Base-by-base conservation (phyloP, 2,888 invertebrate species). In the Cataglyphis albicans region DNA sequence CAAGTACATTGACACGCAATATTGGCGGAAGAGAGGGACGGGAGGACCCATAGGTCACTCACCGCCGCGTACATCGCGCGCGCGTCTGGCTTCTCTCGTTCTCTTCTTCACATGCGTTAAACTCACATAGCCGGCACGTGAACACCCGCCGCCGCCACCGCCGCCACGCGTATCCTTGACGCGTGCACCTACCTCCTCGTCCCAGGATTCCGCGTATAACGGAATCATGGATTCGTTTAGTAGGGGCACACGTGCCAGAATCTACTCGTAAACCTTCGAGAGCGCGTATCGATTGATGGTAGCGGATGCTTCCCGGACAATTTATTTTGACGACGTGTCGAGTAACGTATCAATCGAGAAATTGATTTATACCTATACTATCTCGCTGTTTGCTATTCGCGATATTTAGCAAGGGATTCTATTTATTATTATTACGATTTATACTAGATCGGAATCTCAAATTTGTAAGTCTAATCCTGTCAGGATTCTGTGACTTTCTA, bases 1-100 rank as follows among this genome's bases (percentile, higher is more conserved):
- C 73, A 87, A 87, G 90, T 91, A 86, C 91, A 87, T 91, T 91
- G 91, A 92, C 91, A 89, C 91, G 87, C 82, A 84, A 88, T 87
- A 87, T 81, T 81, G 85, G 84, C 82, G 84, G 75, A 84, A 74
- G 72, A 86, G 81, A 83, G 83, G 63, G 83, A 65, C 35, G 65
- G 72, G 84, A 82, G 87, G 84, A 87, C 83, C 85, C 90, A 85
- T 91, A 88, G 91, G 91, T 91, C 91, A 91, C 91, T 91, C 91
- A 91, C 91, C 91, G 91, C 82, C 41, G 55, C 57, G 67, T 72
- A 75, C 80, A 84, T 32, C 63, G 74, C 63, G 48, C 74, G 74
- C 67, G 65, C 67, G 70, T 52, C 38, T 44, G 63, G 65, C 38
- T n/a, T n/a, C 52, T 52, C 63, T 38, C 72, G 78, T 63, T 63